Percentiles rank a stretch among this genome's conserved stretches.
These are phyloP conservation scores for Saccostrea glomerata DNA, from an alignment of 1,140 invertebrate species.

Conservation along the genomic window DNA sequence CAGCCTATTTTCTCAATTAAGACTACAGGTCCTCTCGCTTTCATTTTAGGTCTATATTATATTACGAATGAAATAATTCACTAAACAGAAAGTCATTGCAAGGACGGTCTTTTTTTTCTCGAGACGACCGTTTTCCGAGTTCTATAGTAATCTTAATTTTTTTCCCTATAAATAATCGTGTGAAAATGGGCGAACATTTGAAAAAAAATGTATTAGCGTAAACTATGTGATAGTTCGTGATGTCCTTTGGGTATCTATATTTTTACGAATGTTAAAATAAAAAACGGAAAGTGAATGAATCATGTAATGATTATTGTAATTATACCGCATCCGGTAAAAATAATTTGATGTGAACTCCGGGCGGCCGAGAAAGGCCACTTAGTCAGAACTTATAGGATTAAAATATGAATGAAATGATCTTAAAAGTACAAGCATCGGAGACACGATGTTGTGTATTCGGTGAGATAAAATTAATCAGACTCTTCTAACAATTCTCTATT, in stretches of 20 bases:
- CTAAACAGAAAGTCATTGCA: not conserved
- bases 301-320: slow-evolving; percentile 25
- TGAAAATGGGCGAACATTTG: not conserved
- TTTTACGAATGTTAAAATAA: slow-evolving; percentile 26
- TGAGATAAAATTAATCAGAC: slow-evolving; percentile 25
- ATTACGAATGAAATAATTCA: not conserved
- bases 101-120: not conserved
- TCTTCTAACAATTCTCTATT: not conserved
- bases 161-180: not conserved
- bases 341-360: not conserved
- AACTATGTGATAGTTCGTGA: not conserved
- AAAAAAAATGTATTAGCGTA: not conserved
- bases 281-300: slow-evolving; percentile 36
- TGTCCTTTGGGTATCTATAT: slow-evolving; percentile 28
- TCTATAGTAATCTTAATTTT: not conserved
- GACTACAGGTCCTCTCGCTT: not conserved
- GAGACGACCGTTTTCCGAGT: too few relatives aligned
- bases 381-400: slow-evolving; percentile 31
- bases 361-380: slow-evolving; percentile 7
- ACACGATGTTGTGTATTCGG: slow-evolving; percentile 3
- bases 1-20: slow-evolving; percentile 4
- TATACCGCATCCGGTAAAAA: not conserved
- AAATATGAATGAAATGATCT: slow-evolving; percentile 4
- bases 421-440: not conserved
- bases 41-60: not conserved